Base-by-base conservation (phyloP, 1,140 invertebrate species). In the Drosophila yakuba region DNA sequence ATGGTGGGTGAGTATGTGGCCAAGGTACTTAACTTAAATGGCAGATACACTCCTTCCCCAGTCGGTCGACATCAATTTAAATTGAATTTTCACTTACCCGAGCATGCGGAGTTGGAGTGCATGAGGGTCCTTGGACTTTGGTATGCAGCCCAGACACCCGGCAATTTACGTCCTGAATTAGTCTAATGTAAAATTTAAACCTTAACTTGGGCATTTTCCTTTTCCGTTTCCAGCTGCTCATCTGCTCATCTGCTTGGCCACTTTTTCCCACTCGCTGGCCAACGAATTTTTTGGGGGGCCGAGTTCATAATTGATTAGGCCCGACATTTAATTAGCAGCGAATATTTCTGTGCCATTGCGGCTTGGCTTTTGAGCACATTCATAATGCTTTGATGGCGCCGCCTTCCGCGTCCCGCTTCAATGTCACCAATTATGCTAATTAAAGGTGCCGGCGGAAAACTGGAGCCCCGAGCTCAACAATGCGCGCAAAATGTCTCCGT, bases 81-180 rank as follows among this genome's bases (percentile, higher is more conserved):
- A 90, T 90, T 90, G 86, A 90, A 90, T 90, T 90, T 90, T 86
- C 86, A 90, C 86, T 89, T 89, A 86, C 84, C 74, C 58, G 48
- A 48, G 77, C 20, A 20, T 75, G 47, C 47, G 35, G 38, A 43
- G 2, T 11, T 50, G 28, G 8, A 17, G 17, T 17, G 28, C 8
- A 50, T 2, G 47, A 50, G 12, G 20, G 48, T n/a, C 50, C 43
- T 11, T 17, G 23, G 36, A 38, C 62, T 74, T 90, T 90, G 60
- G 85, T 85, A 90, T 90, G 69, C 86, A 64, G 71, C 48, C 36
- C 74, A 90, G 78, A 67, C 75, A 64, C 62, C 54, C 74, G 63
- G 62, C 77, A 90, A 90, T 90, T 90, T 90, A 85, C 90, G 63
- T 71, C 72, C 74, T 86, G 72, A 86, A 90, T 86, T 90, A 90